Percentiles rank a stretch among this genome's conserved stretches.
Evolutionary conservation across 2,113 vertebrate genomes (phyloP).

Genomic region (Cyphomyrus plagiostoma): DNA sequence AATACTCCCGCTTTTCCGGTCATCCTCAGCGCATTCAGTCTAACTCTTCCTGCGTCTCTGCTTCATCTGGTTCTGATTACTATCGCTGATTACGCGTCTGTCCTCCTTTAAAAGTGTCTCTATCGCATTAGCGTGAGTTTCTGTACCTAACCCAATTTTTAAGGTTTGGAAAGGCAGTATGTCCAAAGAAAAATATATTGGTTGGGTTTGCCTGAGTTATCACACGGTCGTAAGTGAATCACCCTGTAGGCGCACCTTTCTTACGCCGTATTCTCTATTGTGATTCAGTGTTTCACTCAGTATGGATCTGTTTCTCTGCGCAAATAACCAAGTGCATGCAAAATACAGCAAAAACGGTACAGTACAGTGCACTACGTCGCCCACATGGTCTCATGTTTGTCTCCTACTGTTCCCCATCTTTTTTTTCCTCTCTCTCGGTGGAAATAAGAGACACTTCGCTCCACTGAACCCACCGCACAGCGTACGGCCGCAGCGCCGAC

Average conservation of each 20-base stretch:
- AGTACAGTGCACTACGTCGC: not conserved
- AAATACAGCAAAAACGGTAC: not conserved
- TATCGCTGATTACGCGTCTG: not conserved
- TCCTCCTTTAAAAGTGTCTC: not conserved
- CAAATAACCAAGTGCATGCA: not conserved
- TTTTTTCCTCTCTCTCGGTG: not conserved
- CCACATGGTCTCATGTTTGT: not conserved
- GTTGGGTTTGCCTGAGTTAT: not conserved
- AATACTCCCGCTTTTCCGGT: not conserved
- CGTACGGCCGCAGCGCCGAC: slow-evolving; percentile 19
- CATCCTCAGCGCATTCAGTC: not conserved
- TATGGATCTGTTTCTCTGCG: not conserved
- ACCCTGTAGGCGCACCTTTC: not conserved
- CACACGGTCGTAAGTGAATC: not conserved
- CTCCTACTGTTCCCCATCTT: not conserved
- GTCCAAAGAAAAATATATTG: not conserved
- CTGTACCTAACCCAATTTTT: not conserved
- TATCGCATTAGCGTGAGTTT: not conserved
- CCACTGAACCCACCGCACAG: not conserved
- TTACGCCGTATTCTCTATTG: not conserved
- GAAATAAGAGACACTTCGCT: not conserved
- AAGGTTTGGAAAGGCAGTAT: not conserved
- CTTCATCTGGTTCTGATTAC: not conserved
- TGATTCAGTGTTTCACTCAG: not conserved
- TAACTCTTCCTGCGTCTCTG: not conserved